Percentiles rank a stretch among this genome's conserved stretches.
Conservation (phyloP, 2,888 invertebrate genomes). For the Ceriagrion tenellum region DNA sequence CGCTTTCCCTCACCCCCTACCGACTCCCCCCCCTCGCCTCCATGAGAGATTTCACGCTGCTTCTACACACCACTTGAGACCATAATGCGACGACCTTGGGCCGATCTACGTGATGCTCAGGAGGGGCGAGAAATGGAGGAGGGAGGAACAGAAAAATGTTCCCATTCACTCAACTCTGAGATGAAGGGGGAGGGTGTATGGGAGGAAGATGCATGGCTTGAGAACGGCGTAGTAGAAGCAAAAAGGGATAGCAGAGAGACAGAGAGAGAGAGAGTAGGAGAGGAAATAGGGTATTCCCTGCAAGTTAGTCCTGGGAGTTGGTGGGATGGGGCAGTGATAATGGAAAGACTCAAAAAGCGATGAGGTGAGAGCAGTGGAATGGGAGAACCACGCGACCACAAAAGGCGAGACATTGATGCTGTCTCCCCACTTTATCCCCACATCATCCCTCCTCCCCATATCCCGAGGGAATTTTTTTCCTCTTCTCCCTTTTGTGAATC, state of each 20-base stretch:
- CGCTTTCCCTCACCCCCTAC: too few relatives aligned
- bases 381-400: constrained; percentile 61
- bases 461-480: background rate
- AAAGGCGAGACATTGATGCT: background rate
- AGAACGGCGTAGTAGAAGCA: background rate
- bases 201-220: background rate
- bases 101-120: constrained; percentile 21
- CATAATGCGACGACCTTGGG: constrained; percentile 61
- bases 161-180: constrained; percentile 44
- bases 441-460: too few relatives aligned
- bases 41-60: constrained; percentile 45
- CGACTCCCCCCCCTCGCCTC: too few relatives aligned
- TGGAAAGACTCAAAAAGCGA: background rate
- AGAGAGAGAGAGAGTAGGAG: background rate
- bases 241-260: background rate
- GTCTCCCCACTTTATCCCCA: constrained; percentile 20
- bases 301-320: background rate
- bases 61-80: constrained; percentile 17
- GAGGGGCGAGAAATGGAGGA: background rate
- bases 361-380: background rate
- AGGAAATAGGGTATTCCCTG: background rate
- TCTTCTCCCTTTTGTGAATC: constrained; percentile 34
- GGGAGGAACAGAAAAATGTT: background rate
- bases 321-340: background rate
- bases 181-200: background rate